Evolutionary conservation across 2,888 invertebrate species (phyloP).

Genomic region (Trimorus sp.): DNA sequence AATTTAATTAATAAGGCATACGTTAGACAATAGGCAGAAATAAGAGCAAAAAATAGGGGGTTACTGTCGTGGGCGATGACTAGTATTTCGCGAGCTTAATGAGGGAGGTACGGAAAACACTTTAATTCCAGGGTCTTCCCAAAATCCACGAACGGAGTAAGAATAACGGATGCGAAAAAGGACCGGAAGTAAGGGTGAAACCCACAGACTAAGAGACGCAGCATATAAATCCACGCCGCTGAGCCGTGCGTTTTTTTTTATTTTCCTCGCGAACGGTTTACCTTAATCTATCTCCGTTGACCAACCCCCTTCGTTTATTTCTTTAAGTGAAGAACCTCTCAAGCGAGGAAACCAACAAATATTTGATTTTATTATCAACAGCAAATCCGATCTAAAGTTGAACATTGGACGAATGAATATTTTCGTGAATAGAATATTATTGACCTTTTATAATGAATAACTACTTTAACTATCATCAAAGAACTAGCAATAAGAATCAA

Average conservation of each 20-base stretch:
- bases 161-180: constrained; percentile 57
- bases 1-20: constrained; percentile 44
- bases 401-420: no score
- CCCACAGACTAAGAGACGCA: constrained; percentile 48
- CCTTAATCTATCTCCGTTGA: constrained; percentile 64
- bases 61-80: constrained; percentile 40
- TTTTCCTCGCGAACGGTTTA: constrained; percentile 58
- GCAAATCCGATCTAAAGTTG: no score
- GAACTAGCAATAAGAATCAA: no score
- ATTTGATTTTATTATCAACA: no score
- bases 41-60: constrained; percentile 36
- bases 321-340: no score
- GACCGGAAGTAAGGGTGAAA: constrained; percentile 55
- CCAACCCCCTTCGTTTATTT: constrained; percentile 26
- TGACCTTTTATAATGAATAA: no score
- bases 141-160: constrained; percentile 55
- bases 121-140: constrained; percentile 50
- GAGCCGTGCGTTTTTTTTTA: constrained; percentile 44
- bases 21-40: constrained; percentile 29
- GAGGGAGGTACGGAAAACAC: constrained; percentile 57
- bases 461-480: no score
- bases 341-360: no score
- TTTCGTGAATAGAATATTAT: no score
- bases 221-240: constrained; percentile 63
- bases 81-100: constrained; percentile 55